Percentiles rank a stretch among this genome's conserved stretches.
These are phyloP conservation scores for Phataginus tetradactyla DNA, from an alignment of 2,797 vertebrate genomes.

Conservation along the genomic window DNA sequence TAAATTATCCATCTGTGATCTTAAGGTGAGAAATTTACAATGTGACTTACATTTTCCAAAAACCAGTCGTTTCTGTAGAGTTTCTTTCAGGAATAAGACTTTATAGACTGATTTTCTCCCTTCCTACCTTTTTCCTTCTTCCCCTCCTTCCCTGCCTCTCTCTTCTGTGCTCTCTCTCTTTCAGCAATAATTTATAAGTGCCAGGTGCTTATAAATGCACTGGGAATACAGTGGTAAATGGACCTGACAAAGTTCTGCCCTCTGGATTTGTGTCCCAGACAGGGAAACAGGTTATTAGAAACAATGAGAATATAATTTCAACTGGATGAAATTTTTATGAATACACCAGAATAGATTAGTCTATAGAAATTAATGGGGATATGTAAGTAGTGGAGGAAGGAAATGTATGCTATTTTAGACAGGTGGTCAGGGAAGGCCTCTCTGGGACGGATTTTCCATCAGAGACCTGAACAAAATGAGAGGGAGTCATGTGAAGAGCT, in stretches of 20 bases:
- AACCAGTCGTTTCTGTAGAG: neutral
- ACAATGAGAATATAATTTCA: neutral
- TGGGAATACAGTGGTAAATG: neutral
- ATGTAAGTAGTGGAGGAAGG: neutral
- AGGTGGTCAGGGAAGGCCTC: no score
- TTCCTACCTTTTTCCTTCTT: accelerated
- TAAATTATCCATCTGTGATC: neutral
- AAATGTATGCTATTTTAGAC: neutral
- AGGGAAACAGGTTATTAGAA: neutral
- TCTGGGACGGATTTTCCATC: neutral
- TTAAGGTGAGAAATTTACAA: neutral
- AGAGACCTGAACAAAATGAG: neutral
- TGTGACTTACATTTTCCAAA: neutral
- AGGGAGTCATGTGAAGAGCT: neutral
- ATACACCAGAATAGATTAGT: neutral
- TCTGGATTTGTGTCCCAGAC: neutral
- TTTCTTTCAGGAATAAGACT: neutral
- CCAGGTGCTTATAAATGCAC: no score
- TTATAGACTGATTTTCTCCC: neutral
- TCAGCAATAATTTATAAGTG: neutral
- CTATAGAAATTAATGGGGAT: neutral
- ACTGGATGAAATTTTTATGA: neutral
- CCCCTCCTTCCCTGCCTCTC: accelerated
- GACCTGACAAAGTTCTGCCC: neutral
- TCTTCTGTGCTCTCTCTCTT: accelerated